Conservation (phyloP, 2,113 vertebrate species). For the Varanus salvator region DNA sequence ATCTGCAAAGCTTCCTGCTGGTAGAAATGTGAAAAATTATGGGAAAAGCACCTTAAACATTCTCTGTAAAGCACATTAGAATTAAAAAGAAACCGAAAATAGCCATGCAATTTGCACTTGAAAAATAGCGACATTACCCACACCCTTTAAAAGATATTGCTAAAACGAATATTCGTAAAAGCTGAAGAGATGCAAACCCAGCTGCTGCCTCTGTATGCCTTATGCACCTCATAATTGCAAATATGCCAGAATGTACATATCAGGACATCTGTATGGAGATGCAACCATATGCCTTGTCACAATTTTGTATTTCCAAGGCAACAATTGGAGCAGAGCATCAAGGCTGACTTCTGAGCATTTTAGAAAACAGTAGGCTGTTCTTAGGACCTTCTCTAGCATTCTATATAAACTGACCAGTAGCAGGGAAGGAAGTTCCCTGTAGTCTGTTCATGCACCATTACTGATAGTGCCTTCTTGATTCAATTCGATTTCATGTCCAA, state of each 20-base stretch:
- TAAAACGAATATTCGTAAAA: slow-evolving; percentile 63
- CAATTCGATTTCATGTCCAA: neutral
- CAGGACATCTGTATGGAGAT: slow-evolving; percentile 52
- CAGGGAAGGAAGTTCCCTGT: neutral
- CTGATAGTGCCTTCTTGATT: neutral
- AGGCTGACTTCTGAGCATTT: slow-evolving; percentile 23
- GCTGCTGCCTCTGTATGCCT: slow-evolving; percentile 62
- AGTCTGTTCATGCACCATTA: neutral
- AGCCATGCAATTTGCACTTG: slow-evolving; percentile 41
- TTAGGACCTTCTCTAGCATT: neutral
- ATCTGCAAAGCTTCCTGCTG: slow-evolving; percentile 40
- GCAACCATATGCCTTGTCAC: slow-evolving; percentile 63
- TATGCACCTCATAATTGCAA: slow-evolving; percentile 60
- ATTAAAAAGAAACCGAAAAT: slow-evolving; percentile 49
- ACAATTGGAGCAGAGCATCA: slow-evolving; percentile 36
- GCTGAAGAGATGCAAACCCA: slow-evolving; percentile 50
- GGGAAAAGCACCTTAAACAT: neutral
- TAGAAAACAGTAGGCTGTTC: slow-evolving; percentile 36
- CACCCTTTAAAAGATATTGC: slow-evolving; percentile 54
- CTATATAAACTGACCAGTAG: neutral
- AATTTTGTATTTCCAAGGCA: slow-evolving; percentile 65
- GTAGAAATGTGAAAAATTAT: slow-evolving; percentile 47
- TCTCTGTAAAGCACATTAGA: slow-evolving; percentile 51
- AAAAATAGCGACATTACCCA: slow-evolving; percentile 54
- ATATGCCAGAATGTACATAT: slow-evolving; percentile 53